Percentiles rank a stretch among this genome's conserved stretches.
Conservation (phyloP, 2,888 invertebrate species). For the Smittia sp. region DNA sequence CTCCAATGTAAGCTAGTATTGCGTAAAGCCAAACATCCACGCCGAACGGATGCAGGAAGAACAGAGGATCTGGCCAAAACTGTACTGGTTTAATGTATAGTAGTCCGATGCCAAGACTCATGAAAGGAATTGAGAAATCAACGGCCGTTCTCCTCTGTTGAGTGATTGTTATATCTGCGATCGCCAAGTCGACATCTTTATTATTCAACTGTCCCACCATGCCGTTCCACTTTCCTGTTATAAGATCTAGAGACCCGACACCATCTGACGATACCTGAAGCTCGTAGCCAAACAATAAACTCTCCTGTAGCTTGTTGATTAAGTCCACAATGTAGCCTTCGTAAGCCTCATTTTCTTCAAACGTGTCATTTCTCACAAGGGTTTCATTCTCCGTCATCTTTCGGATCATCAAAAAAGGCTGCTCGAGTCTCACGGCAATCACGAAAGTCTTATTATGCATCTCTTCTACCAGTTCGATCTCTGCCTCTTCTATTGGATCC, state of each 20-base stretch:
- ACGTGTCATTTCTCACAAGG: neutral
- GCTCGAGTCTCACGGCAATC: conserved; percentile 33
- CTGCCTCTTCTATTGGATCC: neutral
- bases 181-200: conserved; percentile 82
- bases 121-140: conserved; percentile 96
- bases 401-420: conserved; percentile 40
- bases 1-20: conserved; percentile 78
- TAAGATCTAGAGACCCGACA: no score
- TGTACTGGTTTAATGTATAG: conserved; percentile 76
- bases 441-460: conserved; percentile 42
- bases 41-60: conserved; percentile 84
- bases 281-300: conserved; percentile 46
- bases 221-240: conserved; percentile 45
- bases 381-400: neutral
- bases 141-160: conserved; percentile 82
- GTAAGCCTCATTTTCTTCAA: conserved; percentile 53
- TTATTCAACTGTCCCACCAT: conserved; percentile 42
- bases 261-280: no score
- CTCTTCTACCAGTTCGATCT: neutral
- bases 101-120: conserved; percentile 92
- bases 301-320: conserved; percentile 54
- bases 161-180: conserved; percentile 95
- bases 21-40: conserved; percentile 88
- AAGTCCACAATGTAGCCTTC: conserved; percentile 58
- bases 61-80: no score